These are phyloP conservation scores for Macrophya alboannulata DNA, from an alignment of 2,888 invertebrate species.

Conservation along the genomic window DNA sequence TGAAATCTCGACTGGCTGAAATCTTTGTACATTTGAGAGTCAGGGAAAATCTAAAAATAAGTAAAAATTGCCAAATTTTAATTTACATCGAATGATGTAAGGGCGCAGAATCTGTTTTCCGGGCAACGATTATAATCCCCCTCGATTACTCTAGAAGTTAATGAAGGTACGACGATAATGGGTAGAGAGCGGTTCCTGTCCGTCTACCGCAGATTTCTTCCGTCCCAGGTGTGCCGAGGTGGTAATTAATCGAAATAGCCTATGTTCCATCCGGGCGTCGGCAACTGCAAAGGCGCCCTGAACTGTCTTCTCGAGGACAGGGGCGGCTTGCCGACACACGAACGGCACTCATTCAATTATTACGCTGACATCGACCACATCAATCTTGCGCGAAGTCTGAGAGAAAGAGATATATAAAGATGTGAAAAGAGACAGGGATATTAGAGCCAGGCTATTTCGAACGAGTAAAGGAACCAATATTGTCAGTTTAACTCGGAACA, in stretches of 20 bases:
- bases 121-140: constrained; percentile 20
- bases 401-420: background rate
- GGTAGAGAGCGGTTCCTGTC: constrained; percentile 56
- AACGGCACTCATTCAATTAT: constrained; percentile 78
- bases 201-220: constrained; percentile 66
- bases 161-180: constrained; percentile 23
- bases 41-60: background rate
- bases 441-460: background rate
- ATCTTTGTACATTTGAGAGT: background rate
- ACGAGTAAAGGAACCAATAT: background rate
- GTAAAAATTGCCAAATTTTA: background rate
- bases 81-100: background rate
- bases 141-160: constrained; percentile 5
- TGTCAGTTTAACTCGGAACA: background rate
- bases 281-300: constrained; percentile 60
- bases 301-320: constrained; percentile 53
- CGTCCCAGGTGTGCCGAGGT: constrained; percentile 70
- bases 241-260: constrained; percentile 75
- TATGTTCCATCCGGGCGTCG: constrained; percentile 61
- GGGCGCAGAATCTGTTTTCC: constrained; percentile 25
- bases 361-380: constrained; percentile 76
- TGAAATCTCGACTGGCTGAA: background rate
- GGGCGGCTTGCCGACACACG: constrained; percentile 66
- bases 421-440: background rate
- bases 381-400: constrained; percentile 70